Percentiles rank a stretch among this genome's conserved stretches.
Conservation (phyloP, 2,888 invertebrate species). For the Phlogophora meticulosa region DNA sequence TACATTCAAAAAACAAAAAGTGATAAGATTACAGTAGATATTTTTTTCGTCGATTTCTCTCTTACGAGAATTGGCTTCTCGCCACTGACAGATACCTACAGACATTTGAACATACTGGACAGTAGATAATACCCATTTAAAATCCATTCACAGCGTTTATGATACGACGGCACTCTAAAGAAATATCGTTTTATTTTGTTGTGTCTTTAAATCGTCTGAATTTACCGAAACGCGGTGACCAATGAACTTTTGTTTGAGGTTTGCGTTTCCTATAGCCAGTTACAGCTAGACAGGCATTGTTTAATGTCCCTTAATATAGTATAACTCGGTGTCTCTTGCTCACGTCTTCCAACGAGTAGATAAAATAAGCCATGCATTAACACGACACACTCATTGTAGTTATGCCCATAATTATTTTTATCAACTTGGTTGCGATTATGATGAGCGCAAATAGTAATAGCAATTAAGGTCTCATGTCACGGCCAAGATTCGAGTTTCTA, state of each 20-base stretch:
- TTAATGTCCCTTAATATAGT: neutral
- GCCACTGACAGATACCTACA: too few species aligned
- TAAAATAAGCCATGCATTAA: conserved; percentile 19
- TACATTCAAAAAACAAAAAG: too few species aligned
- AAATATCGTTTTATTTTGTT: too few species aligned
- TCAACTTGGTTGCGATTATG: conserved; percentile 68
- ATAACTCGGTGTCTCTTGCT: neutral
- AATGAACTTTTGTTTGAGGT: neutral
- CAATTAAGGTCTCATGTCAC: conserved; percentile 73
- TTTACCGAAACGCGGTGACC: neutral
- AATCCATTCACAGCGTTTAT: too few species aligned
- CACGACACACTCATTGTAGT: conserved; percentile 27
- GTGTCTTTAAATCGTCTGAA: too few species aligned
- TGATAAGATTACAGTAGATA: too few species aligned
- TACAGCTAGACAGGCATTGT: neutral
- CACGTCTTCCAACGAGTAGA: conserved; percentile 2
- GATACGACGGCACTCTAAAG: too few species aligned
- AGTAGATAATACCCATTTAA: too few species aligned
- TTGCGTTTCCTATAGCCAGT: neutral
- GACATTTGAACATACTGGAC: too few species aligned
- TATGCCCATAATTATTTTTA: conserved; percentile 56
- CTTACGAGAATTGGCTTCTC: too few species aligned
- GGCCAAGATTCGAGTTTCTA: conserved; percentile 71
- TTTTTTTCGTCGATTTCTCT: too few species aligned
- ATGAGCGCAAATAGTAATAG: conserved; percentile 70